These are phyloP conservation scores for Ifrita kowaldi DNA, from an alignment of 2,113 vertebrate species.

Conservation along the genomic window DNA sequence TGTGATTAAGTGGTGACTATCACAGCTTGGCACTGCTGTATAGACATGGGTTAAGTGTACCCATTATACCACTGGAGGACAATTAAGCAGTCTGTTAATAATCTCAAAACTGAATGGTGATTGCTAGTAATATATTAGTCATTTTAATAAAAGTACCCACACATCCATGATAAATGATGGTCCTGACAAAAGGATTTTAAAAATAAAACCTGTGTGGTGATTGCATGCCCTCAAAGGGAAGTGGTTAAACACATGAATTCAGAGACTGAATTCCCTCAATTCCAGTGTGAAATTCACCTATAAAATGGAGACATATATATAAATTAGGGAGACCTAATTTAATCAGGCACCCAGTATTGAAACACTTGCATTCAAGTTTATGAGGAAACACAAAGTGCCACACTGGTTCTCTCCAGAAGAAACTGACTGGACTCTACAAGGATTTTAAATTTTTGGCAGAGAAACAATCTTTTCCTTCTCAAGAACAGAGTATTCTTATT, in stretches of 20 bases:
- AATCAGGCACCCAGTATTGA: not conserved
- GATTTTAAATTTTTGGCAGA: not conserved
- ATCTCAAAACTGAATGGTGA: not conserved
- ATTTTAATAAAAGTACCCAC: not conserved
- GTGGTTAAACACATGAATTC: not conserved
- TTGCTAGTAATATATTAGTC: not conserved
- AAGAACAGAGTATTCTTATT: not conserved
- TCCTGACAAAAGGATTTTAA: not conserved
- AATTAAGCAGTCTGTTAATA: not conserved
- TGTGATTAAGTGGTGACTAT: not conserved
- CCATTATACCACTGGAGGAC: not conserved
- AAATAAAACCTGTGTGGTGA: not conserved
- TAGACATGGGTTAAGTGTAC: not conserved
- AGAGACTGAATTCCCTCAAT: not conserved
- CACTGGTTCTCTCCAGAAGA: not conserved
- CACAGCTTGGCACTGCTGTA: not conserved
- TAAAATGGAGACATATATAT: not conserved
- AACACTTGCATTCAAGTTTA: not conserved
- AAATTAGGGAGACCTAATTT: not conserved
- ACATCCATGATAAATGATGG: not conserved
- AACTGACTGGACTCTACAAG: not conserved
- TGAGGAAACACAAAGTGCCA: not conserved
- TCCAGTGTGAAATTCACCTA: not conserved
- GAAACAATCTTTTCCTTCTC: not conserved
- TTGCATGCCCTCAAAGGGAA: not conserved